Evolutionary conservation across 2,888 invertebrate species (phyloP).

Genomic region (Graphium colonna): DNA sequence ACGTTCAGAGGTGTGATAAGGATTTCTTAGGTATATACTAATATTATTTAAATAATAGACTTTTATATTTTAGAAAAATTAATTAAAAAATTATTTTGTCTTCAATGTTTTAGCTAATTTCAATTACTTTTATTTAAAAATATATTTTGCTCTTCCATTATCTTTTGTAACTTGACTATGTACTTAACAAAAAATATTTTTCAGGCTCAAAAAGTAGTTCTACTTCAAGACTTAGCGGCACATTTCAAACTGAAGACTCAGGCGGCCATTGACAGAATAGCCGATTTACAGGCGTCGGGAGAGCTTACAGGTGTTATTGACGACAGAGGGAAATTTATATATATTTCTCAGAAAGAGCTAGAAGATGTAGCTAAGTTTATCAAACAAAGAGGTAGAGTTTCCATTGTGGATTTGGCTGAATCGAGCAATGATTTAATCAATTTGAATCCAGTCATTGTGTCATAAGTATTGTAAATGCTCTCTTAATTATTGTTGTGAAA

Average conservation of each 20-base stretch:
- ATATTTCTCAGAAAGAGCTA: conserved; percentile 94
- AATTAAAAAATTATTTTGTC: too few relatives aligned
- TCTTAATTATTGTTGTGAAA: conserved; percentile 10
- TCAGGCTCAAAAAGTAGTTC: conserved; percentile 92
- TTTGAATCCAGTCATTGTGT: conserved; percentile 80
- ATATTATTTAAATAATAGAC: too few relatives aligned
- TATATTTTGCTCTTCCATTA: too few relatives aligned
- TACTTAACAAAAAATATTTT: conserved; percentile 34
- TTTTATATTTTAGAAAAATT: too few relatives aligned
- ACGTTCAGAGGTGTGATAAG: too few relatives aligned
- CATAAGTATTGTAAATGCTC: conserved; percentile 32
- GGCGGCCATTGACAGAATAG: conserved; percentile 91
- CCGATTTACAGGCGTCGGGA: conserved; percentile 89
- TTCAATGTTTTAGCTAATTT: too few relatives aligned
- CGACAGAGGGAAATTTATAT: conserved; percentile 99
- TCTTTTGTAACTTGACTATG: too few relatives aligned
- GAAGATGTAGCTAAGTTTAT: conserved; percentile 97
- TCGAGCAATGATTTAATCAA: conserved; percentile 96
- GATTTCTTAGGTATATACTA: too few relatives aligned
- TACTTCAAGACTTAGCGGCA: conserved; percentile 95
- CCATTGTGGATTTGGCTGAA: conserved; percentile 95
- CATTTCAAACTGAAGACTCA: conserved; percentile 95
- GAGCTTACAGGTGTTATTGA: conserved; percentile 97
- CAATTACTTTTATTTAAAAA: too few relatives aligned
- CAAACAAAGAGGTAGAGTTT: conserved; percentile 95